phyloP scores from a whole-genome alignment of 2,888 invertebrate species.

The Aspidiotus destructor region DNA sequence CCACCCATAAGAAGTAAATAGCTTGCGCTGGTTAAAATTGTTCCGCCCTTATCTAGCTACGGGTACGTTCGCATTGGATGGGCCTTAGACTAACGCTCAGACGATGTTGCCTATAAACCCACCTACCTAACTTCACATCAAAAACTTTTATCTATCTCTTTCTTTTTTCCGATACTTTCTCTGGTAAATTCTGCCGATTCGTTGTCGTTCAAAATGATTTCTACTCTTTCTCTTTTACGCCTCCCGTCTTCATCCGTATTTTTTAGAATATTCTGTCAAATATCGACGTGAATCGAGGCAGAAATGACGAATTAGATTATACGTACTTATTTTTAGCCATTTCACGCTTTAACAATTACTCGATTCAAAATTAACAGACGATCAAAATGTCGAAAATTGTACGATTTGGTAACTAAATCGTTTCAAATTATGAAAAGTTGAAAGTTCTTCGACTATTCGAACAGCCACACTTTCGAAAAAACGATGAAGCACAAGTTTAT shows the following conservation, averaged over 20 bases:
- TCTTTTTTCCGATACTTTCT: slow-evolving; percentile 30
- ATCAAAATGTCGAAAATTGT: no score
- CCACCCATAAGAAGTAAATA: slow-evolving; percentile 33
- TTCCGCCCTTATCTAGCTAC: slow-evolving; percentile 32
- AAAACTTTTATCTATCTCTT: slow-evolving; percentile 32
- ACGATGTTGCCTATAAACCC: slow-evolving; percentile 32
- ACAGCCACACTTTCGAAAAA: no score
- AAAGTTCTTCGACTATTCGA: no score
- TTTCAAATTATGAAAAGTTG: no score
- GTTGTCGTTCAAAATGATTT: slow-evolving; percentile 31
- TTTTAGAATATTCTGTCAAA: no score
- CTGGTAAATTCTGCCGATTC: slow-evolving; percentile 26
- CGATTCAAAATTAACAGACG: no score
- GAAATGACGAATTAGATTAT: no score
- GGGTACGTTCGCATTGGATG: slow-evolving; percentile 32
- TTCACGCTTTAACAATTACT: no score
- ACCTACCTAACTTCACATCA: slow-evolving; percentile 31
- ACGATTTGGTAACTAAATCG: no score
- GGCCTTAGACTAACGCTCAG: slow-evolving; percentile 32
- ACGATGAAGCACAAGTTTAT: no score
- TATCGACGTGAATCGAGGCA: no score
- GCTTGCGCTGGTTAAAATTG: slow-evolving; percentile 33
- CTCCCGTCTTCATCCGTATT: neutral
- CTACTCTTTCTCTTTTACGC: slow-evolving; percentile 9
- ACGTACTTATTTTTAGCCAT: no score